A percentile compares a stretch with the other conserved stretches of the same genome.
phyloP scores from a whole-genome alignment of 2,888 invertebrate species.

The Lasioglossum malachurum region DNA sequence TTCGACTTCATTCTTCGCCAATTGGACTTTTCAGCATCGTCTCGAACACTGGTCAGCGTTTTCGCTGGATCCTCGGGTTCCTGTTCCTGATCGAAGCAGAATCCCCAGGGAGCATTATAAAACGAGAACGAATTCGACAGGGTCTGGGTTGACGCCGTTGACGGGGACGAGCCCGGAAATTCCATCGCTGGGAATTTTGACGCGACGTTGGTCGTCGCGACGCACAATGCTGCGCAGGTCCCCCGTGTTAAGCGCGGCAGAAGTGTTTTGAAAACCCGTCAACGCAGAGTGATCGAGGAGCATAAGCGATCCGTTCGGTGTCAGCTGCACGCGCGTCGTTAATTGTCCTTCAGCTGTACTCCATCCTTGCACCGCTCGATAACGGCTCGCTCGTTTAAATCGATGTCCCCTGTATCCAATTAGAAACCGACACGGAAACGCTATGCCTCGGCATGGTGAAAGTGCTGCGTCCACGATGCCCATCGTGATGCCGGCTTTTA shows the following conservation, averaged over 20 bases:
- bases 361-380: conserved; percentile 31
- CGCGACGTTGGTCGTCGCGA: not conserved
- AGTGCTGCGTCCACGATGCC: not conserved
- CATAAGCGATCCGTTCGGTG: conserved; percentile 45
- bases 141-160: not conserved
- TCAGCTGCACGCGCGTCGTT: conserved; percentile 59
- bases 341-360: conserved; percentile 53
- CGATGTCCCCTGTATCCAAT: conserved; percentile 48
- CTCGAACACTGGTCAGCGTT: not conserved
- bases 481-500: too few species aligned
- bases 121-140: not conserved
- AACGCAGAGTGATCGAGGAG: conserved; percentile 57
- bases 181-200: conserved; percentile 29
- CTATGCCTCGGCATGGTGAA: not conserved
- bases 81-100: not conserved
- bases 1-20: too few species aligned
- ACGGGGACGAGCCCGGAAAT: not conserved
- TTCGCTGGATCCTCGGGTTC: not conserved
- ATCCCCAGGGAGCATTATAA: not conserved
- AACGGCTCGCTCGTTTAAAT: conserved; percentile 39
- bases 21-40: too few species aligned
- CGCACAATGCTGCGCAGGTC: conserved; percentile 29
- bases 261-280: conserved; percentile 56
- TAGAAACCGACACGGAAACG: not conserved
- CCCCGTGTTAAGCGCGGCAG: not conserved